Conservation (phyloP, 1,140 invertebrate genomes). For the Telenomus remus region DNA sequence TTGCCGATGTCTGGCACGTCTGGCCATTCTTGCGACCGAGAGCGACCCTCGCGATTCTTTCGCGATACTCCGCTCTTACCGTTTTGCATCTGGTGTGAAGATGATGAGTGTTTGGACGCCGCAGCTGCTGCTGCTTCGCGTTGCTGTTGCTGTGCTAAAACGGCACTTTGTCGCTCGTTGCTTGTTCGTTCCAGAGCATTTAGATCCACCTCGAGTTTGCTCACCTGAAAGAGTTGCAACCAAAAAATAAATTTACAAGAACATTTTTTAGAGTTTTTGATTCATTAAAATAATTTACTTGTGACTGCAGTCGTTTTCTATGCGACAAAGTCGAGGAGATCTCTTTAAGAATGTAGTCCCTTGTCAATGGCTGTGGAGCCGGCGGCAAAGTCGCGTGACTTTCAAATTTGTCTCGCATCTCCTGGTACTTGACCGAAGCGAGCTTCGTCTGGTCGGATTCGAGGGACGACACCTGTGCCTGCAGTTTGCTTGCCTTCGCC, state of each 20-base stretch:
- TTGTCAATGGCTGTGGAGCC: constrained; percentile 80
- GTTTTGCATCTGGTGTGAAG: constrained; percentile 58
- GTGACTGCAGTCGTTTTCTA: constrained; percentile 86
- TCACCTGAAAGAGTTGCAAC: constrained; percentile 72
- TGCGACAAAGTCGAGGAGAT: constrained; percentile 88
- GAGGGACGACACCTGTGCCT: constrained; percentile 83
- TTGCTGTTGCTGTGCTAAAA: constrained; percentile 63
- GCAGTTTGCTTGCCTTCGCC: constrained; percentile 87
- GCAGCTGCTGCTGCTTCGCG: constrained; percentile 19
- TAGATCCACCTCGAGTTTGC: constrained; percentile 84
- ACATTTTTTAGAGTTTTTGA: no score
- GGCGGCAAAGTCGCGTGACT: constrained; percentile 76
- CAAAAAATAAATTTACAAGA: background rate
- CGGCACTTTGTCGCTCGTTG: constrained; percentile 79
- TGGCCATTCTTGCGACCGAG: constrained; percentile 91
- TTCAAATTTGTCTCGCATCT: constrained; percentile 81
- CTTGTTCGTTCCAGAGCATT: constrained; percentile 82
- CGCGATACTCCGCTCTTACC: constrained; percentile 71
- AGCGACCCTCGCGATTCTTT: constrained; percentile 83
- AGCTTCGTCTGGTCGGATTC: constrained; percentile 84
- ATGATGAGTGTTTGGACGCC: constrained; percentile 59
- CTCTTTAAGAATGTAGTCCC: constrained; percentile 89
- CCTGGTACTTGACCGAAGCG: constrained; percentile 81
- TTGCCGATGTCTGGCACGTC: constrained; percentile 91
- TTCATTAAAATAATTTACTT: no score